These are phyloP conservation scores for Cancer borealis DNA, from an alignment of 2,888 invertebrate genomes.

Conservation along the genomic window DNA sequence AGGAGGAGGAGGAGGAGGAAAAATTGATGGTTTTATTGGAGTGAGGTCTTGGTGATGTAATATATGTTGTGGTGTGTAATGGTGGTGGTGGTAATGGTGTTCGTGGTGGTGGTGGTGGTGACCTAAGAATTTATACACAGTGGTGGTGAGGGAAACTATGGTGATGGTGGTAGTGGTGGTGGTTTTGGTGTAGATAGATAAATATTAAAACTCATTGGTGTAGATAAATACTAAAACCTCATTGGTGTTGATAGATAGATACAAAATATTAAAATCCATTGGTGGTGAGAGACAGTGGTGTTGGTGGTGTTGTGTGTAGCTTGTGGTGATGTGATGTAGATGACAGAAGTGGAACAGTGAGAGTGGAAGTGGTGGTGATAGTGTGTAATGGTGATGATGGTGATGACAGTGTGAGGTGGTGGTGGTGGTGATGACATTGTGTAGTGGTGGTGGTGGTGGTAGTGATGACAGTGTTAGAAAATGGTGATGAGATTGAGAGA, in stretches of 20 bases:
- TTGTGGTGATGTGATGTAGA: not conserved
- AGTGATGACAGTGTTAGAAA: no score
- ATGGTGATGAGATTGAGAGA: not conserved
- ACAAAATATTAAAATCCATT: not conserved
- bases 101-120: no score
- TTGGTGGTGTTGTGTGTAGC: no score
- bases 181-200: not conserved
- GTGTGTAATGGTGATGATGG: not conserved
- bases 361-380: no score
- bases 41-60: no score
- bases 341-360: not conserved
- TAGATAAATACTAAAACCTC: no score
- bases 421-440: not conserved
- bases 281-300: not conserved
- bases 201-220: no score
- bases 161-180: not conserved
- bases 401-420: not conserved
- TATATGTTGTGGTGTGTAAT: no score
- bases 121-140: not conserved
- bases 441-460: not conserved
- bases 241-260: no score
- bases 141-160: not conserved
- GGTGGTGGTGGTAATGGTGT: no score
- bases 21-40: no score
- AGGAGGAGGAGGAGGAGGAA: no score